Base-by-base conservation (phyloP, 2,113 vertebrate species). In the Leucopsar rothschildi region DNA sequence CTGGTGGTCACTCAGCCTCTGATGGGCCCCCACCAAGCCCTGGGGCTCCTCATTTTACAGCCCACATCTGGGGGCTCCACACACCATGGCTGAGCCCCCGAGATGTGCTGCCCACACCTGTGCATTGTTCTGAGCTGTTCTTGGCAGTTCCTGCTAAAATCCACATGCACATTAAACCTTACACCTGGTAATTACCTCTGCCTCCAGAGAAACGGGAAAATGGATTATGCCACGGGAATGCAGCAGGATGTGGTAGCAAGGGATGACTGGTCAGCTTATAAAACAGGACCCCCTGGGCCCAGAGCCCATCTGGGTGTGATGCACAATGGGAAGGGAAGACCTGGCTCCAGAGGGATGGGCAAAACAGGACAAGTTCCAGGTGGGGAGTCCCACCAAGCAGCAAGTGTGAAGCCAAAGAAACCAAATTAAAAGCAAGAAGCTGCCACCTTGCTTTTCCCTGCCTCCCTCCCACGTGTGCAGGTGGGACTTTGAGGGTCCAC, bases 131-230 rank as follows among this genome's bases (percentile, higher is more conserved):
- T 0, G 9, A 66, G 55, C 33, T 71, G 86, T 71, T 92, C 91
- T 70, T 56, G 86, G 80, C 88, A 93, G 42, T 33, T 59, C 11
- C 4, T 1, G 2, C 60, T 93, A 55, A 92, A 88, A 86, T 59
- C 88, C 82, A 75, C 19, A 4, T 28, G 42, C 56, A 68, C 29
- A 28, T 88, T 79, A 85, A 91, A 85, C 40, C 90, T 90, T n/a
- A 56, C 82, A 88, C 53, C 78, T 17, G 4, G 76, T 83, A 92
- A 95, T 94, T 93, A 81, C 80, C 78, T 85, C 68, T 64, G 78
- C 33, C 81, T 91, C 47, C 80, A 78, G 82, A 88, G 77, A 70
- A 93, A 93, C 0, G 0, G 86, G 56, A 49, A 93, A 57, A 86
- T 66, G 47, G 82, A 49, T 86, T 42, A 31, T 71, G 55, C 60